A percentile compares a stretch with the other conserved stretches of the same genome.
Evolutionary conservation across 2,888 invertebrate genomes (phyloP).

Genomic region (Watsonalla binaria): DNA sequence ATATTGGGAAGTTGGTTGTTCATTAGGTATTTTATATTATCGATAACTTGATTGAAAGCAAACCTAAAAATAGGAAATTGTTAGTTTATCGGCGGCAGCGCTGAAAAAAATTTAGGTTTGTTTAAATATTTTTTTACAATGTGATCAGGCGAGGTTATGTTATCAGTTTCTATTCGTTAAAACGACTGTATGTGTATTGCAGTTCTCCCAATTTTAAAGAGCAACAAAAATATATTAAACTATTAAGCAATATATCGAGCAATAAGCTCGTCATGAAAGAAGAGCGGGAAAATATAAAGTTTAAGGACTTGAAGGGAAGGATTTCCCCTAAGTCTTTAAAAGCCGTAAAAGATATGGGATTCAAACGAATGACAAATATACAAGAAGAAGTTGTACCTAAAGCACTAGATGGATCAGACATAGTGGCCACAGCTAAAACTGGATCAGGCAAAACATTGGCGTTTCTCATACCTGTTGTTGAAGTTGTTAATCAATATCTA

Average conservation of each 20-base stretch:
- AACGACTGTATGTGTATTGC: too few relatives aligned
- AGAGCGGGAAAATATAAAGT: slow-evolving; percentile 46
- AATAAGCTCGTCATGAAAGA: slow-evolving; percentile 41
- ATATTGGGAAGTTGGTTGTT: too few relatives aligned
- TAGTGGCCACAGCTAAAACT: slow-evolving; percentile 97
- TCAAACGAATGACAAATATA: slow-evolving; percentile 95
- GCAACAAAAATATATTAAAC: too few relatives aligned
- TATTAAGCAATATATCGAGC: background rate
- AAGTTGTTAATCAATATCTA: slow-evolving; percentile 84
- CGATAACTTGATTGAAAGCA: too few relatives aligned
- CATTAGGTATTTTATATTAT: too few relatives aligned
- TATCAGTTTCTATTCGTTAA: too few relatives aligned
- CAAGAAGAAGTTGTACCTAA: slow-evolving; percentile 92
- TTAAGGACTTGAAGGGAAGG: slow-evolving; percentile 76
- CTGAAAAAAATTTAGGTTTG: too few relatives aligned
- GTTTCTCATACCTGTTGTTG: slow-evolving; percentile 95
- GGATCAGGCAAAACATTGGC: slow-evolving; percentile 98
- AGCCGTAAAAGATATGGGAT: slow-evolving; percentile 92
- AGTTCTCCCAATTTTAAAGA: too few relatives aligned
- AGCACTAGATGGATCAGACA: slow-evolving; percentile 91
- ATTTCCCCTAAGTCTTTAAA: slow-evolving; percentile 86
- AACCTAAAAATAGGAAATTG: too few relatives aligned
- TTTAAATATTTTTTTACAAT: too few relatives aligned
- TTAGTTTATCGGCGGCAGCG: too few relatives aligned
- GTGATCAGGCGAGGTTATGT: too few relatives aligned